Evolutionary conservation across 2,888 invertebrate species (phyloP), one percentile per base, ranked within the genome.

Genomic region (Lathronympha strigana): DNA sequence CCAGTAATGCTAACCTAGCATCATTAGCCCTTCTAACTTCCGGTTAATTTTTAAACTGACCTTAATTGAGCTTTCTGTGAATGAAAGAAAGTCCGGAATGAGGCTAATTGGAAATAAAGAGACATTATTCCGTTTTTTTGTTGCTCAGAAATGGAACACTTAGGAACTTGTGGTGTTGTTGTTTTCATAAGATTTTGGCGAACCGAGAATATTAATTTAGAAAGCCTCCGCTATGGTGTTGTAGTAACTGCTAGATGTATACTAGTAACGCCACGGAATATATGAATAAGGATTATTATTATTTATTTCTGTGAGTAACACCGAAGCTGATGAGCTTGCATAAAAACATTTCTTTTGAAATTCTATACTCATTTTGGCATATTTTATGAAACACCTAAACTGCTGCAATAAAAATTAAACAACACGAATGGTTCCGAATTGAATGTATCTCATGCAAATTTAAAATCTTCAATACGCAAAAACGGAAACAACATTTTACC

Each of bases 61-160:
- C 64, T 68, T 68, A 64, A 68, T 68, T 64, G 60, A 51, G 5
- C 17, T 53, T 66, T 66, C 60, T 66, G 28, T 66, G 66, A 66
- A 66, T 66, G 66, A 66, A 66, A 61, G 66, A 66, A 66, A 66
- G 66, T 61, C 28, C 36, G 47, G 36, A 57, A 43, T 21, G 28
- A 49, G 61, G 66, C 31, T 61, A 66, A 66, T 61, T 66, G 66
- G 40, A 40, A 54, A 19, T 45, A 36, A 21, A 33, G 38, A 25
- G 38, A n/a, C 61, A 54, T 47, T 38, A 49, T 40, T 45, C 28
- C 13, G 60, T 49, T 49, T 25, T 38, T 19, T 4, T 33, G 51
- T 50, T 38, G 36, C 28, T 38, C 17, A 25, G 36, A 50, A 40
- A 40, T 19, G 38, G 31, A 1, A 28, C 15, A 0, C 21, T 25